Evolutionary conservation across 2,888 invertebrate genomes (phyloP), one percentile per base, ranked within the genome.

Genomic region (Drosophila ustulata): DNA sequence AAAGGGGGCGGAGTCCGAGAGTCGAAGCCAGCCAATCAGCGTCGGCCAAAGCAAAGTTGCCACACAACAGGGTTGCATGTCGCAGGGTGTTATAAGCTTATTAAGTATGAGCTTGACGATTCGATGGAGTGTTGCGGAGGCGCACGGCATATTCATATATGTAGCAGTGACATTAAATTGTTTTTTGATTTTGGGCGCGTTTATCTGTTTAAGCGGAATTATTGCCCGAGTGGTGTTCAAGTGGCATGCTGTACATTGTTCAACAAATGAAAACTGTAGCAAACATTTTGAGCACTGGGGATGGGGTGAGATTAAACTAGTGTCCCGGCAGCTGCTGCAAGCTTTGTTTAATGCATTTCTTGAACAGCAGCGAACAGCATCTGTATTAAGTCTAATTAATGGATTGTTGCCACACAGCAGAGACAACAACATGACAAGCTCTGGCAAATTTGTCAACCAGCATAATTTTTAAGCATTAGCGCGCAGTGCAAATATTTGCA

Each of bases 401-500:
- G 89, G 63, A 64, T 71, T 83, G 78, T 78, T 87, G 68, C 80
- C 61, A 55, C 66, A 49, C 58, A 55, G 62, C 39, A 63, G 41
- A 52, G 47, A 52, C 61, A 69, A 47, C 5, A 49, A 30, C 13
- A 32, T 46, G 53, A 55, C 61, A 66, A 30, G 37, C 39, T 5
- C 39, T 7, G 3, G 32, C 49, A 74, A 78, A 89, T 87, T 85
- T 89, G 85, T 77, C 76, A 87, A 89, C 89, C 90, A 90, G 89
- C 90, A 89, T 90, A 89, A 90, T 89, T 90, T 89, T 89, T 85
- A 79, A 85, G 90, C 86, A 90, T 89, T 89, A 90, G 65, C 39
- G 7, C 7, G 32, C 56, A 45, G 25, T 45, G 78, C 79, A 85
- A 85, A 89, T 89, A 89, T 85, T 89, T 87, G 85, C 88, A 68